Evolutionary conservation across 2,113 vertebrate genomes (phyloP).

Genomic region (Phalacrocorax pelagicus): DNA sequence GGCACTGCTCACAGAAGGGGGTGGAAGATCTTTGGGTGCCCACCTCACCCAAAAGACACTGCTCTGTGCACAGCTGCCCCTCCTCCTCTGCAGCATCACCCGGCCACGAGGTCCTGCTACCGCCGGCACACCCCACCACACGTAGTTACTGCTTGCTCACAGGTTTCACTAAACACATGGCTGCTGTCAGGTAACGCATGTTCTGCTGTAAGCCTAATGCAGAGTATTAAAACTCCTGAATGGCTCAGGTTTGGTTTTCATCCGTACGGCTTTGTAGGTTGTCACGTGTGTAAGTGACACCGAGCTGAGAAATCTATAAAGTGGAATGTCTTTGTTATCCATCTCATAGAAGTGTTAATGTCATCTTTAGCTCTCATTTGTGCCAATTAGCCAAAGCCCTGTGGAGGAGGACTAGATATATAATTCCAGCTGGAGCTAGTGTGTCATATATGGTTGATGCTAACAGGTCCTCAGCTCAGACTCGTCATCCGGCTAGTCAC

Average conservation of each 20-base stretch:
- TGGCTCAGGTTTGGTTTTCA: not conserved
- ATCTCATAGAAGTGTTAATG: not conserved
- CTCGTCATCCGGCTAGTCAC: not conserved
- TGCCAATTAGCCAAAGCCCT: not conserved
- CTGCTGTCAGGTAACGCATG: not conserved
- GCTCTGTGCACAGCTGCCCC: not conserved
- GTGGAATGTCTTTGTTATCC: not conserved
- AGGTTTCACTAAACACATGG: no score
- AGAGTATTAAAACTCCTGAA: not conserved
- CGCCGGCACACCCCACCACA: not conserved
- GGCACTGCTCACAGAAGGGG: not conserved
- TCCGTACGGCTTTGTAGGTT: not conserved
- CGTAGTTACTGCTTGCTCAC: rapidly evolving
- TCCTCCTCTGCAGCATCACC: not conserved
- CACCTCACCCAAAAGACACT: not conserved
- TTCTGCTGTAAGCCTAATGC: not conserved
- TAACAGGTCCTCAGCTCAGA: not conserved
- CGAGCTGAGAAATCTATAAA: not conserved
- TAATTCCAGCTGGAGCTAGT: not conserved
- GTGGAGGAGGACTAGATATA: not conserved
- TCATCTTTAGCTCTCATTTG: not conserved
- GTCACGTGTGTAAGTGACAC: not conserved
- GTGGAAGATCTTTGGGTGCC: not conserved
- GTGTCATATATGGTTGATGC: not conserved
- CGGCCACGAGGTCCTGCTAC: rapidly evolving